Evolutionary conservation across 2,113 vertebrate species (phyloP), one percentile per base, ranked within the genome.

Genomic region (Microcebus tavaratra): DNA sequence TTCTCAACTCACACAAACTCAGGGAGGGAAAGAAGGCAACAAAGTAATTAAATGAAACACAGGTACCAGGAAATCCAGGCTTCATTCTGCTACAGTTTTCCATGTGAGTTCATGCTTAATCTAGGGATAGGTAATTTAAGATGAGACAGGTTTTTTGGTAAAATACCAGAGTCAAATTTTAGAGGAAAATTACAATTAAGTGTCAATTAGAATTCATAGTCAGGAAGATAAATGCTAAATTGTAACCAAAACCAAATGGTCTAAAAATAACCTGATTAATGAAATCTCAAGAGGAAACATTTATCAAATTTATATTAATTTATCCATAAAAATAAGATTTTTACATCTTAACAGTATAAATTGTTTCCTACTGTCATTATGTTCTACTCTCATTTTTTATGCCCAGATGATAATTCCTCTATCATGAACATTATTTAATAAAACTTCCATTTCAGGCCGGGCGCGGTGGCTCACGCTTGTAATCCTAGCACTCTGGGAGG

Each of bases 151-250:
- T 7, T 73, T 94, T 68, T 53, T 17, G 1, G 31, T 34, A 90
- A 95, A 94, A 91, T 17, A 78, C 3, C 7, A 83, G 12, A 76
- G 45, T 70, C 27, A 94, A 91, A 6, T 81, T 94, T 80, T 90
- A 72, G 31, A 90, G 53, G 14, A 80, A 42, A 92, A 90, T 29
- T 89, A 61, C 9, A 79, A 92, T 7, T 7, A 78, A 17, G 7
- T n/a, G 36, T 39, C 23, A 83, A 68, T 27, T 85, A 50, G 36
- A 95, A 95, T 84, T 73, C 73, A 65, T 8, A 1, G 25, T 68
- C 59, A 91, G 94, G 48, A 96, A 76, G 25, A 91, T 21, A 87
- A 75, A 88, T 39, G 7, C 78, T 75, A 34, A 92, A 83, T 27
- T 88, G 0, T 68, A 87, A 92, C 29, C 45, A n/a, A 85, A 83